Percentiles rank a stretch among this genome's conserved stretches.
phyloP scores from a whole-genome alignment of 2,113 vertebrate genomes.

The Telmatochromis bifrenatus region DNA sequence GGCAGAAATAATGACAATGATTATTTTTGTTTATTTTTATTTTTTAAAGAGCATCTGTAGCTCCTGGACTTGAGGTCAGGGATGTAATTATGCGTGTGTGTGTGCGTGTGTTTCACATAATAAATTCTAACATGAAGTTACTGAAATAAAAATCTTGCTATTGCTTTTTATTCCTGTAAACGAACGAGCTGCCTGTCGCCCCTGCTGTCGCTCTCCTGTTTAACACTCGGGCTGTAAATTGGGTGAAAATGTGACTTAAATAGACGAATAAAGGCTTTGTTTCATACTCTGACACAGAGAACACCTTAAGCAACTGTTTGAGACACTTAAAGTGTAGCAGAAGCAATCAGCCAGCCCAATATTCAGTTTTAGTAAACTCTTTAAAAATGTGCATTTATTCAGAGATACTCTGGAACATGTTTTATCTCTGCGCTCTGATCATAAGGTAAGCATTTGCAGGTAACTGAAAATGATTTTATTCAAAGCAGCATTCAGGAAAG shows the following conservation, averaged over 20 bases:
- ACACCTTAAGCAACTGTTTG: not conserved
- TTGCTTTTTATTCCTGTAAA: not conserved
- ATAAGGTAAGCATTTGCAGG: not conserved
- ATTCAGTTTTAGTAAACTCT: not conserved
- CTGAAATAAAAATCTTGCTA: not conserved
- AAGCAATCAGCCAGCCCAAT: not conserved
- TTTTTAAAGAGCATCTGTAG: not conserved
- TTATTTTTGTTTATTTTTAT: fast-evolving
- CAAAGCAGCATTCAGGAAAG: fast-evolving
- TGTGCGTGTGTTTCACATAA: not conserved
- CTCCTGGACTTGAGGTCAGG: not conserved
- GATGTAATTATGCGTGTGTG: fast-evolving
- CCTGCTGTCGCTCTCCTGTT: not conserved
- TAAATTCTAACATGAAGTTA: not conserved
- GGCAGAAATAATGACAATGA: not conserved
- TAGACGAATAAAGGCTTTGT: fast-evolving
- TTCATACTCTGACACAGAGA: not conserved
- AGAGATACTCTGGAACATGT: not conserved
- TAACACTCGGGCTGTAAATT: fast-evolving
- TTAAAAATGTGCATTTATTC: not conserved
- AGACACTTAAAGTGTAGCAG: not conserved
- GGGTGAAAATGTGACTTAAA: not conserved
- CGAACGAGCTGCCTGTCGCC: fast-evolving
- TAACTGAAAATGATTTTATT: fast-evolving
- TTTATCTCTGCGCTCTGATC: fast-evolving